These are phyloP conservation scores for Punctoribates punctum DNA, from an alignment of 2,888 invertebrate species.

Conservation along the genomic window DNA sequence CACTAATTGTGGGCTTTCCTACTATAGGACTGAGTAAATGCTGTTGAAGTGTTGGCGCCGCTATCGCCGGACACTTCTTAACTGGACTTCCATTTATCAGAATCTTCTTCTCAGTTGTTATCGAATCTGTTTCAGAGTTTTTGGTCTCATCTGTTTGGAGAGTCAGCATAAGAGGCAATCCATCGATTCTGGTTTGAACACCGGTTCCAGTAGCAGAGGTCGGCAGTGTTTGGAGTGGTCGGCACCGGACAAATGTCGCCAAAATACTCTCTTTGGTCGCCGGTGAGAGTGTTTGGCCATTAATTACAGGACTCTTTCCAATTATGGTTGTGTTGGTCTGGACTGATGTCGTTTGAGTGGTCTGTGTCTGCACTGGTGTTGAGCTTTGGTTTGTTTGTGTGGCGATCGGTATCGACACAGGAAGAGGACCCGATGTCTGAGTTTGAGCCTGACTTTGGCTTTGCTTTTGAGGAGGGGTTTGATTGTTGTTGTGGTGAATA, in stretches of 20 bases:
- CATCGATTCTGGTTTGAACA: neutral
- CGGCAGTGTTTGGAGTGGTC: conserved; percentile 6
- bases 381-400: neutral
- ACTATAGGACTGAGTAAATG: conserved; percentile 43
- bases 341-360: conserved; percentile 26
- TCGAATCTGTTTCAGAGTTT: neutral
- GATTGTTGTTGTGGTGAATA: conserved; percentile 50
- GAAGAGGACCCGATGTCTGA: neutral
- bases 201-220: neutral
- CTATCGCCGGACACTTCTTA: conserved; percentile 38
- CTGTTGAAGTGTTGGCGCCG: conserved; percentile 43
- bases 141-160: conserved; percentile 25
- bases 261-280: conserved; percentile 27
- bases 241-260: conserved; percentile 31
- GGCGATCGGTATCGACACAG: neutral
- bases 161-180: conserved; percentile 15
- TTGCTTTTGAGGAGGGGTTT: neutral
- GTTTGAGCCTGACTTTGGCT: conserved; percentile 22
- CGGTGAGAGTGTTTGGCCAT: neutral
- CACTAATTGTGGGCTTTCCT: conserved; percentile 25
- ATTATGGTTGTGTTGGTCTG: neutral
- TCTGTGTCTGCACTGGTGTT: conserved; percentile 26
- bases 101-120: conserved; percentile 24
- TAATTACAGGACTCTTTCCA: conserved; percentile 1
- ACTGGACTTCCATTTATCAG: neutral